Conservation (phyloP, 2,797 vertebrate species). For the Stomatorhinus walkeri region DNA sequence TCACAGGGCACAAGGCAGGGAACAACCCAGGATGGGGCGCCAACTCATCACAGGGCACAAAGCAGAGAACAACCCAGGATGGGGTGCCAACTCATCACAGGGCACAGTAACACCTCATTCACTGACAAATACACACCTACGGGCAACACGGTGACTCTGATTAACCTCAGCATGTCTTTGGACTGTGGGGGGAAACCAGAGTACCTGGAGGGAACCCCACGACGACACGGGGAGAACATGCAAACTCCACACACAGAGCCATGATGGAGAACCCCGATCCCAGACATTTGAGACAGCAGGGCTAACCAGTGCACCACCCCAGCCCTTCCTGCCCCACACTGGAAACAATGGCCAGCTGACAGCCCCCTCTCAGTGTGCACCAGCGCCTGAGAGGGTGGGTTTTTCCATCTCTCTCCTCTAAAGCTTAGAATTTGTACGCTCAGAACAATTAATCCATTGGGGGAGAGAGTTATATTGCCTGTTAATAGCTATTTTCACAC, state of each 20-base stretch:
- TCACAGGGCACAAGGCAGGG: no score
- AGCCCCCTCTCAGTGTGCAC: neutral
- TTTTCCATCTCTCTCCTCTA: neutral
- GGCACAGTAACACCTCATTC: neutral
- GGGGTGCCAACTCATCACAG: neutral
- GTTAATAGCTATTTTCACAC: neutral
- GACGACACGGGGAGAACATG: neutral
- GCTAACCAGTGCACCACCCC: no score
- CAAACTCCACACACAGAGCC: neutral
- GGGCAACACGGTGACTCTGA: no score
- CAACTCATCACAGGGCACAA: neutral
- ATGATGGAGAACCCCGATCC: neutral
- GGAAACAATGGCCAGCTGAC: neutral
- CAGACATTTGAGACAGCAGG: neutral
- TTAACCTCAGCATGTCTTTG: neutral
- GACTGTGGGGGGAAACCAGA: neutral
- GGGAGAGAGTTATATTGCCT: neutral
- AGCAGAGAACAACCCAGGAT: neutral
- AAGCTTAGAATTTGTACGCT: neutral
- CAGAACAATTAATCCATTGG: neutral
- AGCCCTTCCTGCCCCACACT: neutral
- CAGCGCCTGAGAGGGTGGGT: neutral
- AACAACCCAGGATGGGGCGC: no score
- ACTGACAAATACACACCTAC: neutral
- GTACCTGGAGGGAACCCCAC: neutral